Evolutionary conservation across 1,140 invertebrate genomes (phyloP).

Genomic region (Lanistes nyassanus): DNA sequence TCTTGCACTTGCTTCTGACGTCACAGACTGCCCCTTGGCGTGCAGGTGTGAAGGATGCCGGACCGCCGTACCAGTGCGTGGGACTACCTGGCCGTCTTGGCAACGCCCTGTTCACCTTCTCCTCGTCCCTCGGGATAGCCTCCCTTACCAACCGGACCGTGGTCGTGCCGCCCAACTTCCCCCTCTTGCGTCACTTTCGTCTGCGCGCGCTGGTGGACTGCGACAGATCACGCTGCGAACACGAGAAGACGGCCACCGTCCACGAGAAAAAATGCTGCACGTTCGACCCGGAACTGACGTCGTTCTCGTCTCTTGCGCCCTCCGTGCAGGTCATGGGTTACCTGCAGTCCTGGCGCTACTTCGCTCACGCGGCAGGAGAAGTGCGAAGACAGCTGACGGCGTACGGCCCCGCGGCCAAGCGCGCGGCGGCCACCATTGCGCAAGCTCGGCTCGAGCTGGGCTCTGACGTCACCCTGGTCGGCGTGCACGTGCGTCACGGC

Average conservation of each 20-base stretch:
- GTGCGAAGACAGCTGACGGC: slow-evolving; percentile 28
- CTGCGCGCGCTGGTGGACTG: neutral
- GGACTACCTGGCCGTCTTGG: slow-evolving; percentile 35
- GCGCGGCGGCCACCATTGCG: neutral
- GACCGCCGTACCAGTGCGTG: no score
- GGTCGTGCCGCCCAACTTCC: neutral
- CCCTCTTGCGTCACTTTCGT: neutral
- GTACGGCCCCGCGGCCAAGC: neutral
- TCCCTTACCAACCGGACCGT: neutral
- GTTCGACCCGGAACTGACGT: slow-evolving; percentile 8
- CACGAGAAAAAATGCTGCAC: neutral
- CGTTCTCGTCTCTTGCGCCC: neutral
- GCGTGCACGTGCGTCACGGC: slow-evolving; percentile 31
- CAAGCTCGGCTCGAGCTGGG: neutral
- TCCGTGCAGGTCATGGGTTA: slow-evolving; percentile 20
- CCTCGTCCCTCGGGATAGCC: slow-evolving; percentile 39
- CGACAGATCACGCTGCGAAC: neutral
- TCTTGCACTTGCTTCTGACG: neutral
- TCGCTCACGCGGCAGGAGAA: slow-evolving; percentile 7
- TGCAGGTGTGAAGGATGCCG: neutral
- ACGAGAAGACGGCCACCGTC: neutral
- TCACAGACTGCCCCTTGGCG: neutral
- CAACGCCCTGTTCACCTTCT: slow-evolving; percentile 49
- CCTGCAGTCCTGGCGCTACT: slow-evolving; percentile 39
- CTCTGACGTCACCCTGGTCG: slow-evolving; percentile 15